phyloP scores from a whole-genome alignment of 64 coral and sea anemone genomes.

The Acropora yongei region DNA sequence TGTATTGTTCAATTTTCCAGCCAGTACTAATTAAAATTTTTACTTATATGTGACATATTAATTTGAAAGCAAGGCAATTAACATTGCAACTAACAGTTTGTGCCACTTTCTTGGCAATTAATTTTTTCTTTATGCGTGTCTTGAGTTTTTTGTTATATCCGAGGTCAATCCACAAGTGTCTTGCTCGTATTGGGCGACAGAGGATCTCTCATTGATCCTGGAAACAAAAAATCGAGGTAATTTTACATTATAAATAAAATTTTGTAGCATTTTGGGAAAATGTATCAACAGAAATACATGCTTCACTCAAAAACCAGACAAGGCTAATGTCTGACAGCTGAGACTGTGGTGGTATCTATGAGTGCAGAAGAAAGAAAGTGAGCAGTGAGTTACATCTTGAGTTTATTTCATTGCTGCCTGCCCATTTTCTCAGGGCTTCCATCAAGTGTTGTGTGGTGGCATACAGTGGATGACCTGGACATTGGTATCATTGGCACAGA shows the following conservation, averaged over 20 bases:
- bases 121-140: no score
- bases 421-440: constrained; percentile 38
- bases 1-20: no score
- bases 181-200: constrained; percentile 16
- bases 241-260: neutral
- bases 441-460: constrained; percentile 87
- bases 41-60: no score
- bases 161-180: neutral
- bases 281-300: neutral
- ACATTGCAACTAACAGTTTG: no score
- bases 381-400: neutral
- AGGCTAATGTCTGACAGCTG: no score
- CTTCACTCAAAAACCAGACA: no score
- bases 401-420: neutral
- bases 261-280: neutral
- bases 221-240: constrained; percentile 48
- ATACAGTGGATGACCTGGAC: constrained; percentile 78
- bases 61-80: no score
- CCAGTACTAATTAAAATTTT: no score
- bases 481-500: constrained; percentile 86
- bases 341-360: no score
- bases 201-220: constrained; percentile 45
- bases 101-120: no score
- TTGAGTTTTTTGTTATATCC: neutral
- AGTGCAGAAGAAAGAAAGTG: no score